Percentiles rank a stretch among this genome's conserved stretches.
Conservation (phyloP, 1,140 invertebrate genomes). For the Leptoteleia sp. region DNA sequence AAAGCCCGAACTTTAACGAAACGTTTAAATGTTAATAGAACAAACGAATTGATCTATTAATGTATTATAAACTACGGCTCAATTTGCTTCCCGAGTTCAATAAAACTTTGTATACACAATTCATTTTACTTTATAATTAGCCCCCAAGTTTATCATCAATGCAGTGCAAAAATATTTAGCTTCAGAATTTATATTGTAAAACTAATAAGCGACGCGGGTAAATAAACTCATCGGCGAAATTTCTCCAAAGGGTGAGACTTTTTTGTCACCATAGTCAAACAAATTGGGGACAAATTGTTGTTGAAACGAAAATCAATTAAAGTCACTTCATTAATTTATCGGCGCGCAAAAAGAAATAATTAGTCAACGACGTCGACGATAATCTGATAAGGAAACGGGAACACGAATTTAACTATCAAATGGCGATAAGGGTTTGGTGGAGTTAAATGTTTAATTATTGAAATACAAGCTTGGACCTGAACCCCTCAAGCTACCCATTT, state of each 20-base stretch:
- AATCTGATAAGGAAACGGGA: too few relatives aligned
- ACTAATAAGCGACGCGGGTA: background rate
- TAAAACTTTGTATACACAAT: constrained; percentile 25
- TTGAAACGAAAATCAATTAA: background rate
- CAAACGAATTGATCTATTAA: constrained; percentile 12
- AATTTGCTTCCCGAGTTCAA: constrained; percentile 25
- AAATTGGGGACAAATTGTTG: background rate
- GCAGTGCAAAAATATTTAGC: constrained; percentile 12
- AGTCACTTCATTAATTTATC: too few relatives aligned
- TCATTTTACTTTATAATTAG: constrained; percentile 42
- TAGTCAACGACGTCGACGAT: too few relatives aligned
- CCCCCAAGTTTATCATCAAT: constrained; percentile 2
- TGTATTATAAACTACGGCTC: constrained; percentile 25
- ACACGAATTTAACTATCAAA: too few relatives aligned
- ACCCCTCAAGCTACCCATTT: too few relatives aligned
- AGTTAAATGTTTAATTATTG: too few relatives aligned
- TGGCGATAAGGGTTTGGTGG: too few relatives aligned
- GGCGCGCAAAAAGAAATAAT: too few relatives aligned
- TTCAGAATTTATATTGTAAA: constrained; percentile 7
- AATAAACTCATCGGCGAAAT: constrained; percentile 1
- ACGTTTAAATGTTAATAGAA: constrained; percentile 27
- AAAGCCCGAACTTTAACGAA: constrained; percentile 19
- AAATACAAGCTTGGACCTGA: too few relatives aligned
- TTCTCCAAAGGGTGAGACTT: background rate
- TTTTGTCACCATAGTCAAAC: background rate